A percentile compares a stretch with the other conserved stretches of the same genome.
phyloP scores from a whole-genome alignment of 2,113 vertebrate genomes.

The Turnix velox region DNA sequence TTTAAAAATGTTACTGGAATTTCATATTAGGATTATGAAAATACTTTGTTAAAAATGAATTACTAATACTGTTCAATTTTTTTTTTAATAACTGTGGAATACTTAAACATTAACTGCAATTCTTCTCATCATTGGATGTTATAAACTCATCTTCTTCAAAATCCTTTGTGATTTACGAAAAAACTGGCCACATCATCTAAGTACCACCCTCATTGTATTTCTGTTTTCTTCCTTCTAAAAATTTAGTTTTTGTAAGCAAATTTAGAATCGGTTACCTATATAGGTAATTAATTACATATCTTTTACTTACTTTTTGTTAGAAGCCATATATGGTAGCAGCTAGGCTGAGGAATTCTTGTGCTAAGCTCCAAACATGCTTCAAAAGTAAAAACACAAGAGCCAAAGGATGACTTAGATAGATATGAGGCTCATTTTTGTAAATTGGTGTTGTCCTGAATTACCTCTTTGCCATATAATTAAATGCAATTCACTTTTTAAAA shows the following conservation, averaged over 20 bases:
- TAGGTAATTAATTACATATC: neutral
- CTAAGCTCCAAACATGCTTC: neutral
- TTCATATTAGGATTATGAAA: neutral
- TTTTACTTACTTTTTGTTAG: neutral
- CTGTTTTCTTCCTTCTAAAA: neutral
- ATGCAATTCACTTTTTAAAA: neutral
- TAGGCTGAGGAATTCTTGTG: neutral
- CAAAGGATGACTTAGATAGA: neutral
- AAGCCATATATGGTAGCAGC: rapidly evolving
- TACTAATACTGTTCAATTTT: neutral
- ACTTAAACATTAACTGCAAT: neutral
- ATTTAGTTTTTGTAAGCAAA: neutral
- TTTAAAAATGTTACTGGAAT: neutral
- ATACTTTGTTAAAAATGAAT: neutral
- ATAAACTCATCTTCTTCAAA: neutral
- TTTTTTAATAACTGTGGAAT: neutral
- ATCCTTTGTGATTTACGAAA: neutral
- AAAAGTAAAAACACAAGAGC: neutral
- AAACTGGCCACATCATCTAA: neutral
- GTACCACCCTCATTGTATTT: neutral
- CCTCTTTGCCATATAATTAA: neutral
- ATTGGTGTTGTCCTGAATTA: neutral
- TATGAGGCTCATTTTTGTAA: neutral
- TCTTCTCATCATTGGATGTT: neutral
- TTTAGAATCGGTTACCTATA: neutral